Conservation (phyloP, 1,140 invertebrate genomes). For the Adoxophyes honmai region DNA sequence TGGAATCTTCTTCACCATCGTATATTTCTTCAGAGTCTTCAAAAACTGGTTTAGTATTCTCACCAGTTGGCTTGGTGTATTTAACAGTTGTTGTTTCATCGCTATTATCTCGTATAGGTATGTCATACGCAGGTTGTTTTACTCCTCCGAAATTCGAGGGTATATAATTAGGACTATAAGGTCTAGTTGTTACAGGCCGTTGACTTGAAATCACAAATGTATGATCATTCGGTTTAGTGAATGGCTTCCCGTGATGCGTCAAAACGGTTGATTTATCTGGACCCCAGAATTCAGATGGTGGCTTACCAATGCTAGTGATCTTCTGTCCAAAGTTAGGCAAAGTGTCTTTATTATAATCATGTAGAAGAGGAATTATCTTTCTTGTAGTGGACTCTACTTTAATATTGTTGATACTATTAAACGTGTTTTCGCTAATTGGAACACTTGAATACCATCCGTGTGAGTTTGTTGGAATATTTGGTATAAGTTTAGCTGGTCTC, state of each 20-base stretch:
- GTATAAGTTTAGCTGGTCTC: conserved; percentile 46
- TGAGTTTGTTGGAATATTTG: conserved; percentile 60
- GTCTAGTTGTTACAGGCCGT: conserved; percentile 37
- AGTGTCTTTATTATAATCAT: conserved; percentile 50
- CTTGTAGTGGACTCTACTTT: conserved; percentile 62
- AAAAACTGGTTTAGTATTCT: conserved; percentile 52
- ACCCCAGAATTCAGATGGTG: conserved; percentile 48
- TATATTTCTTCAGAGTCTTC: conserved; percentile 69
- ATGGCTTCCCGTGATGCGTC: conserved; percentile 54
- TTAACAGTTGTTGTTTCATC: conserved; percentile 48
- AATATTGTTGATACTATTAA: conserved; percentile 54
- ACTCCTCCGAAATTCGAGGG: conserved; percentile 50
- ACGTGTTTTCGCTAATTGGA: conserved; percentile 49
- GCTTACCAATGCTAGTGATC: conserved; percentile 50
- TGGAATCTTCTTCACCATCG: conserved; percentile 48
- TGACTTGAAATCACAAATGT: conserved; percentile 24
- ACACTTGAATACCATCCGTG: conserved; percentile 71
- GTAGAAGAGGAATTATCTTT: conserved; percentile 65
- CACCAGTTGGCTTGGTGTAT: conserved; percentile 19
- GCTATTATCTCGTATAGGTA: conserved; percentile 63
- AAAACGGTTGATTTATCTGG: conserved; percentile 30
- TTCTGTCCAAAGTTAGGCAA: conserved; percentile 60
- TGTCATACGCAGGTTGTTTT: conserved; percentile 67
- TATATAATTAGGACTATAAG: conserved; percentile 52
- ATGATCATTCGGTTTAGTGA: conserved; percentile 46